Conservation (phyloP, 1,140 invertebrate genomes). For the Cyclargus thomasi region DNA sequence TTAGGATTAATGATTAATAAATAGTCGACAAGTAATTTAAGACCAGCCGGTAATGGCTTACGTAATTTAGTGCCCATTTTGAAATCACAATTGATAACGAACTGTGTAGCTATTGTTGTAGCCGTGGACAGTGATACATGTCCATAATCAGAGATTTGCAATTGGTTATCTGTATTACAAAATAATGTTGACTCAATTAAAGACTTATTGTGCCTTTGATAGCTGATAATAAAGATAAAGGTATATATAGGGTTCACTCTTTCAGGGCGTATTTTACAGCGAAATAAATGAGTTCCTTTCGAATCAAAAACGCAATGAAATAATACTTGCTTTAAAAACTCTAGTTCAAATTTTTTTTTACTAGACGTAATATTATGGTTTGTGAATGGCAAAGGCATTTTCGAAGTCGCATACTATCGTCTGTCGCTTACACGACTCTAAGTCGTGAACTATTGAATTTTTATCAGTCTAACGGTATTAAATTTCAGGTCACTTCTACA, state of each 20-base stretch:
- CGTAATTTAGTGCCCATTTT: constrained; percentile 66
- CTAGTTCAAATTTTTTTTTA: no score
- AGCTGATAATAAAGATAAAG: constrained; percentile 39
- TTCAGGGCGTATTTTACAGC: no score
- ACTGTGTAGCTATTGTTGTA: constrained; percentile 60
- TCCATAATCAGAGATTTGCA: constrained; percentile 48
- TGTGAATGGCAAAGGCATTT: not conserved
- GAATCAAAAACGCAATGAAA: no score
- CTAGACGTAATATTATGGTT: no score
- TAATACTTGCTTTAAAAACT: no score
- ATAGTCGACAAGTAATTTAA: constrained; percentile 54
- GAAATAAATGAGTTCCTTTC: no score
- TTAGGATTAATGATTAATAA: constrained; percentile 48
- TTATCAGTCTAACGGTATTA: not conserved
- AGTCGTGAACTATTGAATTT: not conserved
- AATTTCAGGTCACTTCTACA: not conserved
- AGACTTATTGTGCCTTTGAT: constrained; percentile 16
- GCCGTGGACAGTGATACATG: constrained; percentile 58
- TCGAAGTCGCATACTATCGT: not conserved
- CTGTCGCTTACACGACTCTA: not conserved
- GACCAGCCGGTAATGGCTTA: constrained; percentile 53
- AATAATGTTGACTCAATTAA: constrained; percentile 24
- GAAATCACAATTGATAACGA: constrained; percentile 59
- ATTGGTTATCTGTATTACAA: constrained; percentile 41
- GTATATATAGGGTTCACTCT: no score